Base-by-base conservation (phyloP, 2,888 invertebrate species). In the Dioctria linearis region DNA sequence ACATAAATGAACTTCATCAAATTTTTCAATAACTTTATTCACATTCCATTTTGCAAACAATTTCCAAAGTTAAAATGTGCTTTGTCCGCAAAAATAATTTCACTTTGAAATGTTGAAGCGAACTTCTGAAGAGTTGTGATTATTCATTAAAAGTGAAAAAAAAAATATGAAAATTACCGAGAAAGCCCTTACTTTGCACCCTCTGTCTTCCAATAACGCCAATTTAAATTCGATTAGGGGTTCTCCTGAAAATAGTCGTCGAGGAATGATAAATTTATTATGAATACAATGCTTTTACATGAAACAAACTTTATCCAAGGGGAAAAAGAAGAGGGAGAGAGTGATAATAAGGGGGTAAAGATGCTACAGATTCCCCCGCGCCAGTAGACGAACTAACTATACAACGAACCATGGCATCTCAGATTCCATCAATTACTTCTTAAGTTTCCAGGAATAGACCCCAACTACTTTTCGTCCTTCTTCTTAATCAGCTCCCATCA, bases 381-480 rank as follows among this genome's bases (percentile, higher is more conserved):
- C n/a, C 13, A 37, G 40, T 65, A 42, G 65, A 65, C 66, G 25
- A n/a, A n/a, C n/a, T n/a, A n/a, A 25, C 43, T 39, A 13, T 42
- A 5, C 3, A 67, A 67, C 3, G 49, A 67, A 9, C 67, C 43
- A 67, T 67, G 43, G 67, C 25, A 67, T 67, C 43, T 25, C 67
- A 67, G 67, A 67, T 67, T 43, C 49, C 67, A 67, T 67, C 67
- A 67, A 67, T 67, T 67, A 67, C 67, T 67, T 67, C 67, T 67
- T 67, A 67, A 67, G 67, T 67, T 67, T 67, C 46, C 46, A 13
- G 46, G n/a, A 37, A 8, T n/a, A 65, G 65, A n/a, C n/a, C 65
- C 65, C n/a, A 37, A 65, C 51, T 11, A 51, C 51, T 11, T 11
- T 46, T 43, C 67, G 8, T 3, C n/a, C 13, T 25, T 43, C 13